Conservation (phyloP, 1,140 invertebrate species). For the Bombus sylvicola region DNA sequence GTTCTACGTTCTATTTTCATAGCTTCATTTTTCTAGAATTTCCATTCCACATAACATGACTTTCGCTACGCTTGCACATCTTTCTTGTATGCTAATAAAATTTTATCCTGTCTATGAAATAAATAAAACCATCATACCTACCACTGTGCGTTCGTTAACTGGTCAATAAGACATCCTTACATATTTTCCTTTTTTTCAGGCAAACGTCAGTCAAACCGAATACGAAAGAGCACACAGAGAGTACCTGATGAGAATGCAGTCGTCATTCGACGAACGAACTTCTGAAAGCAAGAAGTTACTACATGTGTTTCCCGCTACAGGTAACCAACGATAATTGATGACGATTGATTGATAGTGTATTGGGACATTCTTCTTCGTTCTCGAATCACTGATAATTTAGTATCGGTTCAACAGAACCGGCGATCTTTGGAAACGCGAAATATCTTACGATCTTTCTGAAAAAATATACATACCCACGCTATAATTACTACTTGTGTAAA, state of each 20-base stretch:
- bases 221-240: conserved; percentile 82
- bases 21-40: too few species aligned
- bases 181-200: conserved; percentile 71
- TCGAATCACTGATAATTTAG: conserved; percentile 56
- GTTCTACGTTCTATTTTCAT: neutral
- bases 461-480: conserved; percentile 46
- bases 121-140: neutral
- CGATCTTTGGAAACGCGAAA: conserved; percentile 59
- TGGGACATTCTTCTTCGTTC: conserved; percentile 27
- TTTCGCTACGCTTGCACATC: neutral
- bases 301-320: conserved; percentile 78
- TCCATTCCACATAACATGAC: accelerated
- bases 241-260: conserved; percentile 80
- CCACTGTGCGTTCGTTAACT: neutral
- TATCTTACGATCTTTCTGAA: conserved; percentile 22
- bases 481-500: conserved; percentile 50
- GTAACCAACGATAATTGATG: conserved; percentile 57
- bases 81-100: neutral
- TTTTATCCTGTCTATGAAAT: neutral
- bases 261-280: conserved; percentile 68
- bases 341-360: neutral
- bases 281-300: conserved; percentile 72
- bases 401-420: conserved; percentile 14
- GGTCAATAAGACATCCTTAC: neutral
- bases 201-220: conserved; percentile 82